Evolutionary conservation across 2,888 invertebrate genomes (phyloP).

Genomic region (Callimorpha dominula): DNA sequence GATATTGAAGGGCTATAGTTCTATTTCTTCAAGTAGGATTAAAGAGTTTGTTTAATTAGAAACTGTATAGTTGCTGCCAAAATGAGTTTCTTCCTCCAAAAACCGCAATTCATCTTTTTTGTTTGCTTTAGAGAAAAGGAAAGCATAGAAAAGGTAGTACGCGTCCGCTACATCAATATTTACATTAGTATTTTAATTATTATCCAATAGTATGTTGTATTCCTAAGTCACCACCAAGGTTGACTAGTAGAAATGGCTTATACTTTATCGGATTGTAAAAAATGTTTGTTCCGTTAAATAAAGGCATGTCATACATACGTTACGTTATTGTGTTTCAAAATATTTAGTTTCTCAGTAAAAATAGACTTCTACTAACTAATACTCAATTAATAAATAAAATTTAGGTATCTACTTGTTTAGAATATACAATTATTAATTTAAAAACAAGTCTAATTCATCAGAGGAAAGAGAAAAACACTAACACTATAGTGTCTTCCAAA

Average conservation of each 20-base stretch:
- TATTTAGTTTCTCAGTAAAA: background rate
- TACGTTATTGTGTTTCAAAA: too few relatives aligned
- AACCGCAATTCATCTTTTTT: background rate
- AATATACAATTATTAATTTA: background rate
- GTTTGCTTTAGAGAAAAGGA: background rate
- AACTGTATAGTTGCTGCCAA: background rate
- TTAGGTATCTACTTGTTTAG: too few relatives aligned
- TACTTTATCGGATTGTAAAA: too few relatives aligned
- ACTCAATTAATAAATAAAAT: background rate
- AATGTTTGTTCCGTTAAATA: too few relatives aligned
- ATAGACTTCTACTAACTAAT: background rate
- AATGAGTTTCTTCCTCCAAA: background rate
- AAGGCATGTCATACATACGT: too few relatives aligned
- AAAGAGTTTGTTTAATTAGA: background rate
- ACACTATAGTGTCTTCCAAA: too few relatives aligned
- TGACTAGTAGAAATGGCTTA: too few relatives aligned
- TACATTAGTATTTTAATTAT: too few relatives aligned
- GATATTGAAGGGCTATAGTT: background rate
- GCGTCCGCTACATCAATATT: background rate
- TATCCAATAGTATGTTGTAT: too few relatives aligned
- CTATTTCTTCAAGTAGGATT: background rate
- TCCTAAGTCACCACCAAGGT: too few relatives aligned
- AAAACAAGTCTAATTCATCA: background rate
- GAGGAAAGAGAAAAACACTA: background rate
- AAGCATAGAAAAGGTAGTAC: background rate